These are phyloP conservation scores for Uloborus diversus DNA, from an alignment of 1,140 invertebrate species.

Conservation along the genomic window DNA sequence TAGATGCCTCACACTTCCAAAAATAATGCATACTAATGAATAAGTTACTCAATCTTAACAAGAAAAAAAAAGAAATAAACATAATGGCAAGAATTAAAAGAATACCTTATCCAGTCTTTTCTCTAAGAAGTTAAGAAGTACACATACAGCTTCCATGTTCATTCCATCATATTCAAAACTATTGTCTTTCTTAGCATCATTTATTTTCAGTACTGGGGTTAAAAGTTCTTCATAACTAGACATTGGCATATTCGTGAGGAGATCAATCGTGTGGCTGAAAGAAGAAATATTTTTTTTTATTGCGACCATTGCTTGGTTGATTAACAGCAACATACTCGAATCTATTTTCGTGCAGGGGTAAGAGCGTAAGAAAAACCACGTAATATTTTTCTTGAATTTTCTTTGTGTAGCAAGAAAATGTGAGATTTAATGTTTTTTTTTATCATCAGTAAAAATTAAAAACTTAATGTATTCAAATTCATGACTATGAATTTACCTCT, in stretches of 20 bases:
- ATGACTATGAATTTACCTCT: constrained; percentile 74
- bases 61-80: constrained; percentile 27
- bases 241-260: constrained; percentile 70
- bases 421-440: too few relatives aligned
- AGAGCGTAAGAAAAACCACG: too few relatives aligned
- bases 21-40: not conserved
- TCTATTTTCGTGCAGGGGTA: too few relatives aligned
- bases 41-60: not conserved
- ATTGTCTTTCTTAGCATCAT: constrained; percentile 61
- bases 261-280: constrained; percentile 72
- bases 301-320: too few relatives aligned
- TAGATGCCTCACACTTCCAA: too few relatives aligned
- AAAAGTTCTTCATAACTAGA: constrained; percentile 70
- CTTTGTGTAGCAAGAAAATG: too few relatives aligned
- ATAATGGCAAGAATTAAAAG: not conserved
- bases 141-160: constrained; percentile 76
- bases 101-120: constrained; percentile 67
- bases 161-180: constrained; percentile 72
- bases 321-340: too few relatives aligned
- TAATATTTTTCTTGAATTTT: too few relatives aligned
- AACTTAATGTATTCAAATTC: too few relatives aligned
- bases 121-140: constrained; percentile 74
- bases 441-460: too few relatives aligned
- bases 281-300: too few relatives aligned
- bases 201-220: constrained; percentile 65